Base-by-base conservation (phyloP, 2,888 invertebrate species). In the Bursaphelenchus okinawaensis region DNA sequence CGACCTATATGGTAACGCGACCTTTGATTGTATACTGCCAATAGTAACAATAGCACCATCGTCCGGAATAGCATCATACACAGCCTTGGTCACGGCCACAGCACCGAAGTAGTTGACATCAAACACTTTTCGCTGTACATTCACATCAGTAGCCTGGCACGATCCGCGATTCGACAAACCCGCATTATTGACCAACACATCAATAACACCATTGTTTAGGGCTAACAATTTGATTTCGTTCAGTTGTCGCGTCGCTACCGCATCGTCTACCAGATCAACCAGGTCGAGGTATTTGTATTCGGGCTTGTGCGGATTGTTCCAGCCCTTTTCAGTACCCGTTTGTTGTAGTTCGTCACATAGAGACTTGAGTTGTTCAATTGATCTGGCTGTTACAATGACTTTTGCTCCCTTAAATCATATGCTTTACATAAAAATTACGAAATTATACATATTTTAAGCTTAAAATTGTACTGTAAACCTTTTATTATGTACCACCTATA, bases 71-170 rank as follows among this genome's bases (percentile, higher is more conserved):
- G 65, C 65, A n/a, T 75, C 68, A 12, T 77, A 70, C n/a, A 80
- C 86, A 91, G 93, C 91, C 89, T 92, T 93, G 0, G 93, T 92
- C 26, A 96, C 84, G 31, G 90, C 90, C 62, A 94, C 88, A 71
- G 92, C 88, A 19, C 94, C 94, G 85, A 96, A 92, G 84, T 92
- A 96, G 86, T 98, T 98, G 7, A 93, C 89, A 40, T 88, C 85
- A 65, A 72, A 65, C 16, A 77, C 51, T 50, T 69, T 63, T 12
- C 69, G 59, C 54, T 78, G 77, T 55, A 80, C 69, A 7, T 59
- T 55, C 28, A 79, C 55, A 7, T 74, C 65, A 7, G 79, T 81
- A 7, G 75, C 76, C 16, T 57, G 57, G 29, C 67, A 74, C 40
- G 58, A 73, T 54, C 70, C 81, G 71, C 62, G 64, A 56, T 70